phyloP scores from a whole-genome alignment of 2,797 vertebrate species.

The Choloepus didactylus region DNA sequence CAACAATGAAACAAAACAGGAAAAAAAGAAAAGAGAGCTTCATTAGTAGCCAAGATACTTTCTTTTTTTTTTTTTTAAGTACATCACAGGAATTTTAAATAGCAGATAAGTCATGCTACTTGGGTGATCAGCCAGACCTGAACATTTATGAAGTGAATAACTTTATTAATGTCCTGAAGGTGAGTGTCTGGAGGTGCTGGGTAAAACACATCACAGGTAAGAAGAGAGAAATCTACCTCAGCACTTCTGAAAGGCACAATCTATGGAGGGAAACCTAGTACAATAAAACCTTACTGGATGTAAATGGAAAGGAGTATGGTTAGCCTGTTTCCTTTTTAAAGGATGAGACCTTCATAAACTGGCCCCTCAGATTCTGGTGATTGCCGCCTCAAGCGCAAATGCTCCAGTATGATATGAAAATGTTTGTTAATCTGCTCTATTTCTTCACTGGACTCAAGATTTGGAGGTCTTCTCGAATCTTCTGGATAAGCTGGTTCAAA shows the following conservation, averaged over 20 bases:
- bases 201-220: slow-evolving; percentile 83
- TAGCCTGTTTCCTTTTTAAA: slow-evolving; percentile 88
- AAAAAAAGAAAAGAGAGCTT: slow-evolving; percentile 20
- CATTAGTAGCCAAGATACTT: slow-evolving; percentile 77
- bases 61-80: slow-evolving; percentile 30
- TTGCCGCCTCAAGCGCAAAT: slow-evolving; percentile 96
- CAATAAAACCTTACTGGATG: slow-evolving; percentile 83
- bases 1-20: slow-evolving; percentile 82
- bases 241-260: slow-evolving; percentile 91
- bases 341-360: slow-evolving; percentile 97
- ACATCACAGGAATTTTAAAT: slow-evolving; percentile 74
- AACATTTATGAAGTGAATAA: slow-evolving; percentile 81
- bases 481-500: slow-evolving; percentile 99
- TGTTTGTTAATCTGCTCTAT: slow-evolving; percentile 99
- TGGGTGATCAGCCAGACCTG: slow-evolving; percentile 80
- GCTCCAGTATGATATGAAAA: slow-evolving; percentile 99
- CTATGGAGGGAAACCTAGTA: slow-evolving; percentile 86
- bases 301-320: slow-evolving; percentile 78
- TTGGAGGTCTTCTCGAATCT: slow-evolving; percentile 98
- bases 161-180: slow-evolving; percentile 86
- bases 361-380: slow-evolving; percentile 96
- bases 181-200: slow-evolving; percentile 87
- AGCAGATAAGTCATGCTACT: slow-evolving; percentile 86
- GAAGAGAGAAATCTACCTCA: slow-evolving; percentile 86
- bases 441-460: slow-evolving; percentile 98